A percentile compares a stretch with the other conserved stretches of the same genome.
These are phyloP conservation scores for Misgurnus anguillicaudatus DNA, from an alignment of 2,113 vertebrate species.

Conservation along the genomic window DNA sequence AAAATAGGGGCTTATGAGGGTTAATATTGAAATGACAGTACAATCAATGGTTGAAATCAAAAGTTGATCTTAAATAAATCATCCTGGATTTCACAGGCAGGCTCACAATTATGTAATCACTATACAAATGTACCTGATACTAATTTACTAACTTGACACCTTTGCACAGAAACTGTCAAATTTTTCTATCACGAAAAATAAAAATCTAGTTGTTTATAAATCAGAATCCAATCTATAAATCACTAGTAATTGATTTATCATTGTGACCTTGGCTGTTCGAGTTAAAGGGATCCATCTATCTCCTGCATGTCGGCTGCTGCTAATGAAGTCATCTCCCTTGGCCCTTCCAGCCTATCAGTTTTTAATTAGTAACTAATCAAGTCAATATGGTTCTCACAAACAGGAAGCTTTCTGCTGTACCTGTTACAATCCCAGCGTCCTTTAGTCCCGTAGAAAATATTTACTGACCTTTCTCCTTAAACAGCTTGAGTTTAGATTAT, in stretches of 20 bases:
- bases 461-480: conserved; percentile 8
- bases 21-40: too few species aligned
- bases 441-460: conserved; percentile 43
- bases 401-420: conserved; percentile 55
- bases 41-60: too few species aligned
- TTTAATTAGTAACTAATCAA: conserved; percentile 97
- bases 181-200: background rate
- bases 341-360: conserved; percentile 82
- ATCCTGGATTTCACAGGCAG: too few species aligned
- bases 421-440: conserved; percentile 15
- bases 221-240: background rate
- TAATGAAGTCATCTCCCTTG: conserved; percentile 80
- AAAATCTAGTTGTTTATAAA: background rate
- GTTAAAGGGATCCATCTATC: conserved; percentile 68
- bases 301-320: conserved; percentile 70
- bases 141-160: too few species aligned
- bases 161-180: too few species aligned
- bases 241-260: conserved; percentile 8
- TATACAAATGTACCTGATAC: too few species aligned
- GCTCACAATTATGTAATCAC: too few species aligned
- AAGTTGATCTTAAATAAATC: too few species aligned
- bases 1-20: too few species aligned
- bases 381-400: conserved; percentile 83
- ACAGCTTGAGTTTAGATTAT: conserved; percentile 16
- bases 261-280: conserved; percentile 49